Evolutionary conservation across 2,888 invertebrate genomes (phyloP).

Genomic region (Cephonodes hylas): DNA sequence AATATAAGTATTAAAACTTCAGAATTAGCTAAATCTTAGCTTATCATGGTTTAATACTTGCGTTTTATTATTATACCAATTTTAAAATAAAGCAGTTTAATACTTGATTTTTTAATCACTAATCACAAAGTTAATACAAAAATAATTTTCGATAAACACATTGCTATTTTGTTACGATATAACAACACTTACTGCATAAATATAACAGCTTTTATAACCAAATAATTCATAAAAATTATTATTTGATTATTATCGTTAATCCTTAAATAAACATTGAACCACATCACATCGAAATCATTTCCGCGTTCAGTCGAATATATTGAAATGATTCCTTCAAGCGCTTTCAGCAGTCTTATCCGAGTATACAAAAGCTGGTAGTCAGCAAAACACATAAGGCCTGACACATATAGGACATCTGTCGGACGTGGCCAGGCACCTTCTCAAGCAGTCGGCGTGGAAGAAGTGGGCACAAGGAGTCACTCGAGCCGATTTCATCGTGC

Average conservation of each 20-base stretch:
- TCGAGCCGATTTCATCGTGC: slow-evolving; percentile 85
- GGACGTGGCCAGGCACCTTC: slow-evolving; percentile 86
- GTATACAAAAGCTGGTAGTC: slow-evolving; percentile 31
- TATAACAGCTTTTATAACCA: neutral
- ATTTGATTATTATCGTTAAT: neutral
- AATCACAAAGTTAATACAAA: neutral
- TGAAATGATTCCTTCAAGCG: neutral
- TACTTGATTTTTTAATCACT: neutral
- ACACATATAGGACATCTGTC: slow-evolving; percentile 89
- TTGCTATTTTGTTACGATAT: neutral
- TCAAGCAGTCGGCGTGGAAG: slow-evolving; percentile 89
- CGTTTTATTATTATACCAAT: neutral
- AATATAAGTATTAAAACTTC: neutral
- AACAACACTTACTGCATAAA: neutral
- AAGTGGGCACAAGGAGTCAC: slow-evolving; percentile 90
- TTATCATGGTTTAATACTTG: neutral
- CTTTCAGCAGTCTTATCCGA: slow-evolving; percentile 12
- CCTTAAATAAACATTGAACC: neutral
- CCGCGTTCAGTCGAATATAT: slow-evolving; percentile 20
- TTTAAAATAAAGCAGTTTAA: neutral
- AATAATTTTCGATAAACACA: neutral
- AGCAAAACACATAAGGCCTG: slow-evolving; percentile 82
- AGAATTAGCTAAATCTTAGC: neutral
- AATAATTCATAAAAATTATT: neutral
- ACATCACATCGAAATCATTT: slow-evolving; percentile 20